phyloP scores from a whole-genome alignment of 2,888 invertebrate species.

The Papilio elwesi region DNA sequence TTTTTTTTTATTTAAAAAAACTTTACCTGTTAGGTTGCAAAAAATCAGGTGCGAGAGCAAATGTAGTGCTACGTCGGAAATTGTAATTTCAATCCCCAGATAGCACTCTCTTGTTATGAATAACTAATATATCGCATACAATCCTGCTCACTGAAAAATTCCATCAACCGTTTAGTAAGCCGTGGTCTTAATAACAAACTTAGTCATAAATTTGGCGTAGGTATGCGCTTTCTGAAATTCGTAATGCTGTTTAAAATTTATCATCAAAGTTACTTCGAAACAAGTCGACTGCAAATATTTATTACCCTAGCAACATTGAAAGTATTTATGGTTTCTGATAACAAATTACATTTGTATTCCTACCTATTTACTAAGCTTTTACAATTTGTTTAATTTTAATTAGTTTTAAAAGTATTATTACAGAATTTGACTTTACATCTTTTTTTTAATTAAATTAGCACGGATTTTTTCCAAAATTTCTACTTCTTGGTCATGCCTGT shows the following conservation, averaged over 20 bases:
- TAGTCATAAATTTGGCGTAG: constrained; percentile 17
- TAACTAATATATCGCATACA: neutral
- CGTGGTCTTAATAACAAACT: constrained; percentile 10
- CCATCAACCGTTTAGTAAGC: neutral
- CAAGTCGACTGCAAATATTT: constrained; percentile 28
- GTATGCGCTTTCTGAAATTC: constrained; percentile 33
- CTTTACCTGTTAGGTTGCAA: too few species aligned
- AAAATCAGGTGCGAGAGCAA: too few species aligned
- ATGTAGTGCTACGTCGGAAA: too few species aligned
- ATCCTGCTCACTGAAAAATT: neutral
- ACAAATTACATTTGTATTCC: constrained; percentile 24
- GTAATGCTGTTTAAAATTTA: constrained; percentile 33
- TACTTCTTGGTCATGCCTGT: neutral
- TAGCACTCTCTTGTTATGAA: neutral
- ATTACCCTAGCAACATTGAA: constrained; percentile 17
- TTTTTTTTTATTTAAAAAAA: too few species aligned
- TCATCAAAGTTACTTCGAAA: constrained; percentile 33
- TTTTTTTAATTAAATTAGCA: too few species aligned
- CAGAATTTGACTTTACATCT: neutral
- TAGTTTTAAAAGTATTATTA: neutral
- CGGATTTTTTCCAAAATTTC: too few species aligned
- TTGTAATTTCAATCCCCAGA: neutral
- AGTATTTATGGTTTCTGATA: constrained; percentile 21
- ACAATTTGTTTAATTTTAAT: neutral
- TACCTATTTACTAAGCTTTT: neutral